Percentiles rank a stretch among this genome's conserved stretches.
Evolutionary conservation across 2,113 vertebrate species (phyloP).

Genomic region (Beaufortia kweichowensis): DNA sequence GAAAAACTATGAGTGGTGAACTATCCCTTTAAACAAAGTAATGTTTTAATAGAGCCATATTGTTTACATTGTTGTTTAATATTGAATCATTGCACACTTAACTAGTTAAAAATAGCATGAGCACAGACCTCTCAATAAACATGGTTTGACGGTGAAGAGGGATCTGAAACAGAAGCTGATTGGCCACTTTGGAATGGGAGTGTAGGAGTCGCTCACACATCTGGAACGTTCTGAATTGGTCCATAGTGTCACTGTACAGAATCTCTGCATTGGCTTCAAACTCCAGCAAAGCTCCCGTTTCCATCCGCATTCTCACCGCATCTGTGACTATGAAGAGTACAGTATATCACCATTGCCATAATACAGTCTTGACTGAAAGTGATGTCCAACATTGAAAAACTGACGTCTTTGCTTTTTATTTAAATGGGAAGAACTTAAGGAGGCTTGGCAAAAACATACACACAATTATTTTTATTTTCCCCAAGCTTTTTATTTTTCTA

Average conservation of each 20-base stretch:
- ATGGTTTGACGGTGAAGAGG: constrained; percentile 82
- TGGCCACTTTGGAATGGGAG: constrained; percentile 81
- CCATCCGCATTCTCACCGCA: constrained; percentile 79
- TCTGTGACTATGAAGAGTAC: constrained; percentile 72
- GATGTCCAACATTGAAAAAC: too few relatives aligned
- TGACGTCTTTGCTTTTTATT: too few relatives aligned
- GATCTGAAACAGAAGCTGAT: constrained; percentile 89
- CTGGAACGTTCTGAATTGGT: constrained; percentile 90
- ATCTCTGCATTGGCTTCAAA: constrained; percentile 82
- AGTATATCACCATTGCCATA: neutral
- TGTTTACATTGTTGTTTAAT: too few relatives aligned
- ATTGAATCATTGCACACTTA: too few relatives aligned
- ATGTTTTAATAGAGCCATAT: too few relatives aligned
- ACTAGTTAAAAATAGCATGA: neutral
- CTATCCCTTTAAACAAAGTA: too few relatives aligned
- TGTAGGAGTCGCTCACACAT: constrained; percentile 88
- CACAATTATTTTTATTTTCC: too few relatives aligned
- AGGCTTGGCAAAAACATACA: too few relatives aligned
- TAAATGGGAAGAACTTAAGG: too few relatives aligned
- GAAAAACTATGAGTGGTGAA: too few relatives aligned
- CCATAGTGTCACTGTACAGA: constrained; percentile 89
- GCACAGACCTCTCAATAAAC: constrained; percentile 82
- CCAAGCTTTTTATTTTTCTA: too few relatives aligned
- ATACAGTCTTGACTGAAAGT: too few relatives aligned
- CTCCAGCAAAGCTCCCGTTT: constrained; percentile 81